A percentile compares a stretch with the other conserved stretches of the same genome.
Conservation (phyloP, 2,113 vertebrate genomes). For the Larimichthys polyactis region DNA sequence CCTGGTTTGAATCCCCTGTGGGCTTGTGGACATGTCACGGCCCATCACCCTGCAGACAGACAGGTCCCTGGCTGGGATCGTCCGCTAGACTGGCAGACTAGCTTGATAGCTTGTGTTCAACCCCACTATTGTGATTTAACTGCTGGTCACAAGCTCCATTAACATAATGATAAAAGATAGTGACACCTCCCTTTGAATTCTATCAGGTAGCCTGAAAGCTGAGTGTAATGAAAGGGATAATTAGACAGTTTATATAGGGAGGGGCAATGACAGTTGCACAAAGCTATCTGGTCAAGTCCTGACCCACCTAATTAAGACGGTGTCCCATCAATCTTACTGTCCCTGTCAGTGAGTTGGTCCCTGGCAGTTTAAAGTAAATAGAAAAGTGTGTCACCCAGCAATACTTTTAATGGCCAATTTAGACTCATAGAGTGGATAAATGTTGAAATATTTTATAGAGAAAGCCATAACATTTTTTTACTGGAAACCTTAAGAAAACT, state of each 20-base stretch:
- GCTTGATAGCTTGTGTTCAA: conserved; percentile 61
- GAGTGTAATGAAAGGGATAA: conserved; percentile 83
- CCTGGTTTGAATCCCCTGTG: conserved; percentile 60
- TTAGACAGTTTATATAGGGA: conserved; percentile 82
- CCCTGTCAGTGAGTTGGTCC: conserved; percentile 42
- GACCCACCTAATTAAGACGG: conserved; percentile 72
- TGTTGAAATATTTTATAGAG: not conserved
- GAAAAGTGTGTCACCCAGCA: conserved; percentile 58
- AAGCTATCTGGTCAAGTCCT: conserved; percentile 63
- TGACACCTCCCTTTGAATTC: conserved; percentile 83
- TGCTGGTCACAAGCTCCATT: conserved; percentile 77
- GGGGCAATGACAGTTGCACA: conserved; percentile 74
- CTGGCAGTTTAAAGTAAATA: conserved; percentile 61
- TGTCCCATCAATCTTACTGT: conserved; percentile 66
- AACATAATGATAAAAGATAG: conserved; percentile 87
- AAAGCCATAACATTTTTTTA: not conserved
- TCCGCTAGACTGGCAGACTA: conserved; percentile 77
- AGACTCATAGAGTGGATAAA: not conserved
- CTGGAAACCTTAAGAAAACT: conserved; percentile 13
- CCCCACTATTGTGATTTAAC: conserved; percentile 80
- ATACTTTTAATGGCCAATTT: conserved; percentile 21
- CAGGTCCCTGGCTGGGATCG: conserved; percentile 47
- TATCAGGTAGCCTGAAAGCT: conserved; percentile 79
- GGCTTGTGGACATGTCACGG: conserved; percentile 71
- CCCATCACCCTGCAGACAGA: conserved; percentile 80